phyloP scores from a whole-genome alignment of 2,888 invertebrate genomes.

The Brassicogethes aeneus region DNA sequence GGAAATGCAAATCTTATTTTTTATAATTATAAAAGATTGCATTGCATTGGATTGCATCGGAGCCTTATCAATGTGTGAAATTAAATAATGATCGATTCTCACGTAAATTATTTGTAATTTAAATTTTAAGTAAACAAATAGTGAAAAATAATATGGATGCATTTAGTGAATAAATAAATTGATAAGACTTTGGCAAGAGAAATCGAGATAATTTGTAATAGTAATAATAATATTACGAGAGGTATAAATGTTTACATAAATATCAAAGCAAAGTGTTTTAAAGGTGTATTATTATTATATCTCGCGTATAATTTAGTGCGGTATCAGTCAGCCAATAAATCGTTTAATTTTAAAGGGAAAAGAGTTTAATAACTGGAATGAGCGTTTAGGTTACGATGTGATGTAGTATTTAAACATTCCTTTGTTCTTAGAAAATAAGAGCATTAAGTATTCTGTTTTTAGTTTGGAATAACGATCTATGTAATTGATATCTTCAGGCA shows the following conservation, averaged over 20 bases:
- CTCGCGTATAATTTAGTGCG: too few relatives aligned
- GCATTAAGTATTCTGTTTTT: constrained; percentile 41
- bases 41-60: too few relatives aligned
- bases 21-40: too few relatives aligned
- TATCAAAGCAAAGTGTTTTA: too few relatives aligned
- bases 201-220: too few relatives aligned
- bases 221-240: too few relatives aligned
- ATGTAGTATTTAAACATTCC: constrained; percentile 24
- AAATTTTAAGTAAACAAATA: background rate
- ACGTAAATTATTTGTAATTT: constrained; percentile 9
- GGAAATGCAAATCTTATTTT: too few relatives aligned
- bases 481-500: constrained; percentile 42
- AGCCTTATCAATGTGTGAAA: constrained; percentile 20
- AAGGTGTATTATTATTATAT: too few relatives aligned
- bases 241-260: too few relatives aligned
- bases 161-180: too few relatives aligned
- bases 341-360: background rate
- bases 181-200: too few relatives aligned
- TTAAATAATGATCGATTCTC: constrained; percentile 19
- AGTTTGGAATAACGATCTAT: constrained; percentile 41
- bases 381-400: constrained; percentile 2
- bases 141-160: background rate
- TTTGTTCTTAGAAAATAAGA: constrained; percentile 34
- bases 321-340: background rate
- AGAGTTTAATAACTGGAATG: background rate